Base-by-base conservation (phyloP, 2,888 invertebrate species). In the Drosophila lacicola region DNA sequence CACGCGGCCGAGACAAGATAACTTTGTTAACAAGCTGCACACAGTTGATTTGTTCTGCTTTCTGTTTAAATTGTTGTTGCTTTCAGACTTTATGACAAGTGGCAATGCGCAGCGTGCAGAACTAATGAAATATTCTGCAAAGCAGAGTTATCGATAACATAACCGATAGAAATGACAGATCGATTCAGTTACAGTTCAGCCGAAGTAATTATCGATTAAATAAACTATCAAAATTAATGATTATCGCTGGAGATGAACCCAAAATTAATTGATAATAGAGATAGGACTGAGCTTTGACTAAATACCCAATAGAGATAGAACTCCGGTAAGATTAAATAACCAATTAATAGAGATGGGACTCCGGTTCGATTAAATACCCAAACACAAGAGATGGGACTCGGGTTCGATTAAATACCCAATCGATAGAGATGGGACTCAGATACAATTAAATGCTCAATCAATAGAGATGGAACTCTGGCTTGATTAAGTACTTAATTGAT, bases 11-110 rank as follows among this genome's bases (percentile, higher is more conserved):
- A 62, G 63, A 50, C 63, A 50, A 66, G 74, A 72, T 78, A 80
- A 57, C 80, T 82, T 76, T 80, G 74, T 83, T 82, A 84, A 78
- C 84, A 68, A 62, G 67, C 73, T 57, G 50, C 55, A 58, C 55
- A 58, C 58, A 54, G 47, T 68, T 69, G 60, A 73, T 65, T 65
- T 61, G 56, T 44, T 17, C 45, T 25, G 25, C 51, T 41, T n/a
- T 33, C 46, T 34, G 46, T 9, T 42, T 33, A 33, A 11, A 17
- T 53, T 55, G 19, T 41, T 49, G 58, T 39, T 79, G 50, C 57
- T 68, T 42, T 21, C 57, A 49, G 29, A 45, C 65, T 63, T 51
- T 68, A 67, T 76, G 75, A 81, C 78, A 78, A 80, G 74, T 70
- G 37, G 29, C 42, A 44, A 11, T 17, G 37, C 14, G 11, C 29